phyloP scores from a whole-genome alignment of 2,888 invertebrate genomes.

The Odontomyia ornata region DNA sequence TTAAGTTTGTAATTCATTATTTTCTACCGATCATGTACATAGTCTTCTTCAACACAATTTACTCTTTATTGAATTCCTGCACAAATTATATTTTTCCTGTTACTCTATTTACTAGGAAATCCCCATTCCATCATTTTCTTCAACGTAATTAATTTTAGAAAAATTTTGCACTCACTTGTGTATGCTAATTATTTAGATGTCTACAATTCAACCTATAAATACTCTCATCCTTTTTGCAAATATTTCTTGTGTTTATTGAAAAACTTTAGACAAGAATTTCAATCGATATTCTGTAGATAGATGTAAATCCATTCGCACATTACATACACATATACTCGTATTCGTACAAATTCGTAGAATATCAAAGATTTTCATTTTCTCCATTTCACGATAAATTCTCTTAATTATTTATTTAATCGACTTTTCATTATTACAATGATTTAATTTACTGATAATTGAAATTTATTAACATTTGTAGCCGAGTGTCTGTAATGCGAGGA shows the following conservation, averaged over 20 bases:
- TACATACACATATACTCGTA: not conserved
- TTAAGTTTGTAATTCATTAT: too few species aligned
- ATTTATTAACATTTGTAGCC: slow-evolving; percentile 72
- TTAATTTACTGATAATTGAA: slow-evolving; percentile 39
- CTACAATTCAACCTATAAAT: too few species aligned
- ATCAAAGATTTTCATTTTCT: slow-evolving; percentile 6
- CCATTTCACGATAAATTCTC: not conserved
- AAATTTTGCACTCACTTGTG: too few species aligned
- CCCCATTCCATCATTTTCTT: too few species aligned
- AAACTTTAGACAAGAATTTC: not conserved
- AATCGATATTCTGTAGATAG: slow-evolving; percentile 31
- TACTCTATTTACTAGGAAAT: too few species aligned
- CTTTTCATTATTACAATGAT: slow-evolving; percentile 28
- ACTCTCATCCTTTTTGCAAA: too few species aligned
- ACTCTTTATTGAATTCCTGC: too few species aligned
- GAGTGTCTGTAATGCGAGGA: slow-evolving; percentile 98
- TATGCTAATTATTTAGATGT: too few species aligned
- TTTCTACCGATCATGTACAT: too few species aligned
- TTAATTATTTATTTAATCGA: slow-evolving; percentile 31
- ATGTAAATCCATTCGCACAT: not conserved
- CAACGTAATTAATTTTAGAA: too few species aligned
- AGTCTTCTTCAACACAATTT: too few species aligned
- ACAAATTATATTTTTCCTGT: too few species aligned
- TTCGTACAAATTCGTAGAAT: not conserved
- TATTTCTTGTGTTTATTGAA: not conserved